Conservation (phyloP, 2,113 vertebrate genomes). For the Nymphicus hollandicus region DNA sequence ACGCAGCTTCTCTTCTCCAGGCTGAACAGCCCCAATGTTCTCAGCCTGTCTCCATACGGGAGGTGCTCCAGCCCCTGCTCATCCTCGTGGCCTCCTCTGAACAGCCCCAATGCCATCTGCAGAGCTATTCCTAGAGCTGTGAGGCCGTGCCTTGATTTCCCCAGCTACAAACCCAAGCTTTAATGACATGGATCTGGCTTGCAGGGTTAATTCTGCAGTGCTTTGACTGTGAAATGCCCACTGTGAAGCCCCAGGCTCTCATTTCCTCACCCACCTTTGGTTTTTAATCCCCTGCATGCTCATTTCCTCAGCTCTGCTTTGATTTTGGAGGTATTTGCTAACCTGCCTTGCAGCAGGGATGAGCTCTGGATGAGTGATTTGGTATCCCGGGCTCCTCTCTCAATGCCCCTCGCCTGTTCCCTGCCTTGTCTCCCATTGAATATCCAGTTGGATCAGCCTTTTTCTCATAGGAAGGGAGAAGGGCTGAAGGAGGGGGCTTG, state of each 20-base stretch:
- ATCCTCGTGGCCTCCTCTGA: too few species aligned
- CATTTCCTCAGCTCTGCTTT: not conserved
- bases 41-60: too few species aligned
- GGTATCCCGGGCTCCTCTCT: not conserved
- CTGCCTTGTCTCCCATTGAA: not conserved
- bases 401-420: not conserved
- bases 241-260: accelerated
- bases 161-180: not conserved
- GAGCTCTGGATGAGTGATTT: not conserved
- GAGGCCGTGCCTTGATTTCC: not conserved
- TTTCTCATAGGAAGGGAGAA: not conserved
- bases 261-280: not conserved
- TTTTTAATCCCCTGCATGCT: not conserved
- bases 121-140: not conserved
- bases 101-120: not conserved
- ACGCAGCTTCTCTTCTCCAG: not conserved
- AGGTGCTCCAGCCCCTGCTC: too few species aligned
- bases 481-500: not conserved
- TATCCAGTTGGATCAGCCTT: not conserved
- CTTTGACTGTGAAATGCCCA: not conserved
- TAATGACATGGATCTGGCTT: not conserved
- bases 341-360: not conserved
- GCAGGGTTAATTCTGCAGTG: not conserved
- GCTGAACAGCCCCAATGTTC: not conserved
- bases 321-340: not conserved